Conservation (phyloP, 2,888 invertebrate genomes). For the Agrotis exclamationis region DNA sequence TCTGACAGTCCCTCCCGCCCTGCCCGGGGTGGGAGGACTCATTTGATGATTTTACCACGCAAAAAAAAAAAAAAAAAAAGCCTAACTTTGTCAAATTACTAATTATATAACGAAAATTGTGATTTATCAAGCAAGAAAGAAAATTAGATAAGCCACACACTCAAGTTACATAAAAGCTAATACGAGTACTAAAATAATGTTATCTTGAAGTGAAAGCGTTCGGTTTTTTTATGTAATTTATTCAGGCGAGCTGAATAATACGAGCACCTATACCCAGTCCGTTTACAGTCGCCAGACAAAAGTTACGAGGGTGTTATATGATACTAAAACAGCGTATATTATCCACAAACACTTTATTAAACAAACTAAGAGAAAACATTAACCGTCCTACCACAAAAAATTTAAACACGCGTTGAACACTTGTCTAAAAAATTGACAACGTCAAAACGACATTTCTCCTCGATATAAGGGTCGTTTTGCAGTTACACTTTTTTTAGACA, state of each 20-base stretch:
- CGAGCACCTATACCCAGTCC: conserved; percentile 7
- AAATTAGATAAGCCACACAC: neutral
- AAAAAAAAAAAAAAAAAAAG: too few species aligned
- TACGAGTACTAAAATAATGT: conserved; percentile 10
- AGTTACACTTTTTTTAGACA: too few species aligned
- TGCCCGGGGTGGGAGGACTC: too few species aligned
- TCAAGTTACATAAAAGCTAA: neutral
- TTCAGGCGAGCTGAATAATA: conserved; percentile 6
- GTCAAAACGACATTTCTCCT: too few species aligned
- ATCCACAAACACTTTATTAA: conserved; percentile 15
- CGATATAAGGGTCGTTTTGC: too few species aligned
- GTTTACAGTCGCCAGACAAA: conserved; percentile 25
- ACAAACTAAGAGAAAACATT: neutral
- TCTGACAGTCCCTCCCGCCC: too few species aligned
- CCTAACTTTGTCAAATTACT: too few species aligned
- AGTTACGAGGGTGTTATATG: conserved; percentile 8
- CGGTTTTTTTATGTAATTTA: conserved; percentile 29
- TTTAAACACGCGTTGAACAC: too few species aligned
- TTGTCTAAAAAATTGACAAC: too few species aligned
- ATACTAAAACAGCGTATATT: conserved; percentile 16
- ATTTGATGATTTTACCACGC: too few species aligned
- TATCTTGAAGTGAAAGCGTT: neutral
- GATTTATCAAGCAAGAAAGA: neutral
- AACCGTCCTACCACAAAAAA: too few species aligned
- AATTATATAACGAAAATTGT: neutral